A percentile compares a stretch with the other conserved stretches of the same genome.
Evolutionary conservation across 37 sponge, comb jelly and placozoan genomes (phyloP).

Genomic region (Geodia barretti): DNA sequence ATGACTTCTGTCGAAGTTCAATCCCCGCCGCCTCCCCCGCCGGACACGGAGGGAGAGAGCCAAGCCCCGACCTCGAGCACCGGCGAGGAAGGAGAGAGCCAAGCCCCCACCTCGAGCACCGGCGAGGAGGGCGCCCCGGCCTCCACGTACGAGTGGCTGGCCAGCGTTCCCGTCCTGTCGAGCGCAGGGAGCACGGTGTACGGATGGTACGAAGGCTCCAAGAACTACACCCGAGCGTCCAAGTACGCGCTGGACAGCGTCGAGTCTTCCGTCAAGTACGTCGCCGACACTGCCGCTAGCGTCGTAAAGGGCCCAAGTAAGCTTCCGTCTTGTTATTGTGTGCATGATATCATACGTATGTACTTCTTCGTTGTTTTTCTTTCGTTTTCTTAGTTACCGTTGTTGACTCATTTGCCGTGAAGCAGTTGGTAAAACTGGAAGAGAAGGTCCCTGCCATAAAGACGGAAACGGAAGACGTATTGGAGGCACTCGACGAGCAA

Average conservation of each 20-base stretch:
- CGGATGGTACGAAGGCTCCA: slow-evolving; percentile 56
- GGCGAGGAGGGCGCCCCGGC: background rate
- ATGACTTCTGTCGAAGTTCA: background rate
- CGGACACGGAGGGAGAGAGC: background rate
- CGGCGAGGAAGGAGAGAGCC: background rate
- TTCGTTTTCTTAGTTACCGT: slow-evolving; percentile 16
- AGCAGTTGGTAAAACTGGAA: slow-evolving; percentile 56
- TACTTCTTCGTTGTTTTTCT: background rate
- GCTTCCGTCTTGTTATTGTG: background rate
- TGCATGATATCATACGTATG: background rate
- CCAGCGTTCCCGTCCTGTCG: slow-evolving; percentile 42
- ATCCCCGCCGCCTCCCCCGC: background rate
- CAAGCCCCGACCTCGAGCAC: too few species aligned
- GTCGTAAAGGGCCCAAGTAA: slow-evolving; percentile 61
- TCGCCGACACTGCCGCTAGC: slow-evolving; percentile 46
- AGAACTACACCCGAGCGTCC: slow-evolving; percentile 34
- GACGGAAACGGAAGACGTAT: slow-evolving; percentile 50
- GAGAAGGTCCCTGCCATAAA: slow-evolving; percentile 66
- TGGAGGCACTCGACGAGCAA: slow-evolving; percentile 8
- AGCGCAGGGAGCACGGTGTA: slow-evolving; percentile 45
- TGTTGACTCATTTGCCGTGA: slow-evolving; percentile 45
- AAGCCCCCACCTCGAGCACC: background rate
- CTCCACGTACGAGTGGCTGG: slow-evolving; percentile 64
- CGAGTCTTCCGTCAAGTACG: slow-evolving; percentile 55
- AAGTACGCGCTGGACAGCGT: slow-evolving; percentile 53